Percentiles rank a stretch among this genome's conserved stretches.
Evolutionary conservation across 2,797 vertebrate species (phyloP).

Genomic region (Notamacropus eugenii): DNA sequence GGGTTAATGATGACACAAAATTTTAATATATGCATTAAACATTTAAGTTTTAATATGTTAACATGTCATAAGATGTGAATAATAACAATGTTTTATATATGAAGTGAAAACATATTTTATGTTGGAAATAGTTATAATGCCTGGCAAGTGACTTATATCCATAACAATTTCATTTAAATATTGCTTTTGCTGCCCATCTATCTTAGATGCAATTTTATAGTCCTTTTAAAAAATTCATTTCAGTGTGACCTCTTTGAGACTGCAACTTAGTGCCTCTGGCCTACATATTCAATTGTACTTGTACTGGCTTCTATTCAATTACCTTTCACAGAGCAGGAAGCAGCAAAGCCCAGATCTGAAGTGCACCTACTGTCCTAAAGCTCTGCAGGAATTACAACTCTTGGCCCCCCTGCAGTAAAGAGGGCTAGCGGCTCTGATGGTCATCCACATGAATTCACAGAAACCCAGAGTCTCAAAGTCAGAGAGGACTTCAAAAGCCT

Average conservation of each 20-base stretch:
- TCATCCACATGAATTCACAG: not conserved
- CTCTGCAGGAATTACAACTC: slow-evolving; percentile 85
- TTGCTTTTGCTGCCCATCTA: slow-evolving; percentile 94
- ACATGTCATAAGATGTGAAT: slow-evolving; percentile 87
- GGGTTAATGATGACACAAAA: slow-evolving; percentile 88
- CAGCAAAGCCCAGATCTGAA: slow-evolving; percentile 85
- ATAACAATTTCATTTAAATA: slow-evolving; percentile 94
- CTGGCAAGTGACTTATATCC: slow-evolving; percentile 89
- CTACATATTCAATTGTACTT: slow-evolving; percentile 91
- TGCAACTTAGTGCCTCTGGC: slow-evolving; percentile 89
- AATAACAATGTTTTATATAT: slow-evolving; percentile 92
- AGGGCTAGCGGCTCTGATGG: slow-evolving; percentile 64
- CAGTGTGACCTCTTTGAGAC: slow-evolving; percentile 92
- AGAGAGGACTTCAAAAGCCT: slow-evolving; percentile 32
- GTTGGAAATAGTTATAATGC: slow-evolving; percentile 88
- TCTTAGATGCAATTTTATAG: slow-evolving; percentile 94
- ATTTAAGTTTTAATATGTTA: slow-evolving; percentile 91
- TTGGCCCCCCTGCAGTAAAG: slow-evolving; percentile 73
- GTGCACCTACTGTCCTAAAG: slow-evolving; percentile 86
- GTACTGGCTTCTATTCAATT: slow-evolving; percentile 94
- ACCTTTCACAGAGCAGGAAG: slow-evolving; percentile 88
- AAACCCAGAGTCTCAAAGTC: not conserved
- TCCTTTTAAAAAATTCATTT: slow-evolving; percentile 95
- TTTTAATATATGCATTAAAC: slow-evolving; percentile 90
- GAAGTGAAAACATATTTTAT: slow-evolving; percentile 91